Evolutionary conservation across 30 jellyfish, hydroid and myxozoan species (phyloP).

Genomic region (Cassiopea andromeda): DNA sequence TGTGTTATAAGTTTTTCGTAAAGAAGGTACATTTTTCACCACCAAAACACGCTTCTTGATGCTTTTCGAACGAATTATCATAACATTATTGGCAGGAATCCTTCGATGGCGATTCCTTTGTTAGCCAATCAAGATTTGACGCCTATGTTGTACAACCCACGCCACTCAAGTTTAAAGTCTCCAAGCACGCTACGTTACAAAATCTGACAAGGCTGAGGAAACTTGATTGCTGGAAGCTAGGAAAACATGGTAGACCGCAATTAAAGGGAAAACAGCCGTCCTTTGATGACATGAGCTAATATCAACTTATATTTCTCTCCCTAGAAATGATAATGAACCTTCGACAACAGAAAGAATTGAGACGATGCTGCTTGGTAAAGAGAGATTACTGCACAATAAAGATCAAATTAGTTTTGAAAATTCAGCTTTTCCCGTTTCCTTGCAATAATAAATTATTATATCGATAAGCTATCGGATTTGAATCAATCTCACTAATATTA

Average conservation of each 20-base stretch:
- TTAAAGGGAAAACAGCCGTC: background rate
- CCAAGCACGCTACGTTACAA: background rate
- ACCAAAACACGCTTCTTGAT: too few relatives aligned
- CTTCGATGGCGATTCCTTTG: too few relatives aligned
- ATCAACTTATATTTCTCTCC: background rate
- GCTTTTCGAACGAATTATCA: too few relatives aligned
- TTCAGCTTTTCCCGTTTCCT: background rate
- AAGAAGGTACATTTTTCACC: too few relatives aligned
- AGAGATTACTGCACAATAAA: background rate
- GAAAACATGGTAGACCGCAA: background rate
- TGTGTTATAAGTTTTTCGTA: too few relatives aligned
- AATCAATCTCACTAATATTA: background rate
- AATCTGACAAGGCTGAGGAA: background rate
- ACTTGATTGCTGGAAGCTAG: background rate
- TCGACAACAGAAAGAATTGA: background rate
- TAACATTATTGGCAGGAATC: too few relatives aligned
- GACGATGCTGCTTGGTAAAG: background rate
- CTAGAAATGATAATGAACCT: background rate
- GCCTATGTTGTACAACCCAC: background rate
- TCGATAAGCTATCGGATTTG: background rate
- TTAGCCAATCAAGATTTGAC: too few relatives aligned
- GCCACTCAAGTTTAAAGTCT: background rate
- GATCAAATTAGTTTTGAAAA: background rate
- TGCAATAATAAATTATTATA: background rate
- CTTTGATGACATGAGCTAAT: background rate